Conservation (phyloP, 2,113 vertebrate species). For the Tetrao urogallus region DNA sequence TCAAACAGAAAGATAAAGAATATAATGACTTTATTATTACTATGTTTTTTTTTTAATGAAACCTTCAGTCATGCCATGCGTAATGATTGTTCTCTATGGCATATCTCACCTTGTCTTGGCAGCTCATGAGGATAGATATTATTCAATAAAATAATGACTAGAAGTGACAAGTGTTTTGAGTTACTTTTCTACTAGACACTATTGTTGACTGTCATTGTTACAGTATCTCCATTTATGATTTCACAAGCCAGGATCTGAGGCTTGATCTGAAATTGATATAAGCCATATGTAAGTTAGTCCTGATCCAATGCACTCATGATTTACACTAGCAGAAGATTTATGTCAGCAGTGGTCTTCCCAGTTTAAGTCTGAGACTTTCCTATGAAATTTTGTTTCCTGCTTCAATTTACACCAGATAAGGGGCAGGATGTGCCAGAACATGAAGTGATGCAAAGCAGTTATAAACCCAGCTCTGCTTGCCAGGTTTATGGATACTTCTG, state of each 20-base stretch:
- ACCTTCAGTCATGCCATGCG: not conserved
- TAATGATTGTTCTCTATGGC: not conserved
- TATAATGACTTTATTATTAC: fast-evolving
- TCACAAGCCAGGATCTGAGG: not conserved
- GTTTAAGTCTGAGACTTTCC: not conserved
- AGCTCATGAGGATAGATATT: not conserved
- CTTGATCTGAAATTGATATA: not conserved
- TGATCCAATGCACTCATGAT: not conserved
- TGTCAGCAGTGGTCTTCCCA: not conserved
- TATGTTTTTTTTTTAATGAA: not conserved
- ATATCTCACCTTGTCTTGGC: not conserved
- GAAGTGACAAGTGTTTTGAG: not conserved
- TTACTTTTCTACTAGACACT: not conserved
- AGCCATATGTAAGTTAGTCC: not conserved
- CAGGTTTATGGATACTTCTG: not conserved
- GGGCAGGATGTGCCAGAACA: not conserved
- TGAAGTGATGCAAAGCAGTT: not conserved
- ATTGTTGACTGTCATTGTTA: not conserved
- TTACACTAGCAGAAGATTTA: not conserved
- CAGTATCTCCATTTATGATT: not conserved
- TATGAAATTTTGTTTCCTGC: constrained; percentile 12
- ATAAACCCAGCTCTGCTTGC: not conserved
- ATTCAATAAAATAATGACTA: not conserved
- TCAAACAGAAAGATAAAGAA: not conserved
- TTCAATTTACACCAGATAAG: constrained; percentile 11